A percentile compares a stretch with the other conserved stretches of the same genome.
Evolutionary conservation across 2,888 invertebrate species (phyloP).

Genomic region (Allygus modestus): DNA sequence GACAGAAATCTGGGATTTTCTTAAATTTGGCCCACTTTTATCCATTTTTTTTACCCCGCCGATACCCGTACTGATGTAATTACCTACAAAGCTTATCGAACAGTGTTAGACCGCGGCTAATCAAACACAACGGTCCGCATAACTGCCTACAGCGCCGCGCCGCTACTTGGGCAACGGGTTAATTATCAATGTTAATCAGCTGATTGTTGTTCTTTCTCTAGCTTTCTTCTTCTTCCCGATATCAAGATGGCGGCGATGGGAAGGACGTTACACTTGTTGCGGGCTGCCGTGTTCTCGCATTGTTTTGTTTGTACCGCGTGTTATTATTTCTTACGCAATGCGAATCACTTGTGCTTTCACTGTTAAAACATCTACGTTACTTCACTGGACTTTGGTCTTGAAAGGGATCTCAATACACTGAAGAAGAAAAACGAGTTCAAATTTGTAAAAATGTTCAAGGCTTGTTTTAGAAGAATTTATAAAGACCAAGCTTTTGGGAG

Average conservation of each 20-base stretch:
- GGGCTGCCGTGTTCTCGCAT: background rate
- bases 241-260: conserved; percentile 38
- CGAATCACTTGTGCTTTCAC: conserved; percentile 6
- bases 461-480: no score
- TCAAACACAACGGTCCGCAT: conserved; percentile 24
- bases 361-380: background rate
- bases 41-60: no score
- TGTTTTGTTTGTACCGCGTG: conserved; percentile 12
- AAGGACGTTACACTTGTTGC: conserved; percentile 4
- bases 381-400: background rate
- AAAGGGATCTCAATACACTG: no score
- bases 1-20: no score
- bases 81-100: background rate
- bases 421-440: no score
- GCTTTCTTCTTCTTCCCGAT: conserved; percentile 37
- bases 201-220: conserved; percentile 34
- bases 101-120: background rate
- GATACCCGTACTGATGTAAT: background rate
- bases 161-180: background rate
- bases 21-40: no score
- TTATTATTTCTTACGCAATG: conserved; percentile 15
- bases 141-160: background rate
- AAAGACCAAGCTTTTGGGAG: no score
- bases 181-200: conserved; percentile 39
- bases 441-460: no score